Percentiles rank a stretch among this genome's conserved stretches.
Conservation (phyloP, 2,113 vertebrate species). For the Corythoichthys haematopterus region DNA sequence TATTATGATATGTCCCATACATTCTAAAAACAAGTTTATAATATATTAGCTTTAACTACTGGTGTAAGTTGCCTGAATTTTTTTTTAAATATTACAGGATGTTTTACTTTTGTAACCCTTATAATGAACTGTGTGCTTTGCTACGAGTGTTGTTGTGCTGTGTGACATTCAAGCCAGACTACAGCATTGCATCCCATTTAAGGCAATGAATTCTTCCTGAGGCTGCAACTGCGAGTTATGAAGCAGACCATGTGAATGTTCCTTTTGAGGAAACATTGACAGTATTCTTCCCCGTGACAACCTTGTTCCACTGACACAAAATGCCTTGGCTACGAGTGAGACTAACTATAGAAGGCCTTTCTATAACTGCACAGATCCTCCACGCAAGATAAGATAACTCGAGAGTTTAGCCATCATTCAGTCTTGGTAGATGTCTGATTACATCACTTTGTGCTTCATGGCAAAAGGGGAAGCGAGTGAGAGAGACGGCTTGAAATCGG, state of each 20-base stretch:
- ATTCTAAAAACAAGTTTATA: neutral
- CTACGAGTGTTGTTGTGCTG: neutral
- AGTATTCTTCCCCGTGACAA: neutral
- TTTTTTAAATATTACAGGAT: neutral
- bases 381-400: neutral
- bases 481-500: slow-evolving; percentile 13
- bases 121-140: neutral
- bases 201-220: slow-evolving; percentile 3
- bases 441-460: slow-evolving; percentile 3
- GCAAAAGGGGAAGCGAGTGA: neutral
- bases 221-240: slow-evolving; percentile 16
- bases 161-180: slow-evolving; percentile 5
- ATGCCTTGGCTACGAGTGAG: neutral
- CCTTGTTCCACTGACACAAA: neutral
- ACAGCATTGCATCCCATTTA: slow-evolving; percentile 3
- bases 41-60: neutral
- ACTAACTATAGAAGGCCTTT: neutral
- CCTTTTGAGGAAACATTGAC: slow-evolving; percentile 10
- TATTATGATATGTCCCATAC: neutral
- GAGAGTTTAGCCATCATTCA: slow-evolving; percentile 16
- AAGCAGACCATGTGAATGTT: slow-evolving; percentile 3
- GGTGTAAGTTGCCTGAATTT: neutral
- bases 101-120: neutral
- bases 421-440: slow-evolving; percentile 3
- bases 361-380: neutral